Percentiles rank a stretch among this genome's conserved stretches.
phyloP scores from a whole-genome alignment of 2,113 vertebrate species.

The Siniperca knerii region DNA sequence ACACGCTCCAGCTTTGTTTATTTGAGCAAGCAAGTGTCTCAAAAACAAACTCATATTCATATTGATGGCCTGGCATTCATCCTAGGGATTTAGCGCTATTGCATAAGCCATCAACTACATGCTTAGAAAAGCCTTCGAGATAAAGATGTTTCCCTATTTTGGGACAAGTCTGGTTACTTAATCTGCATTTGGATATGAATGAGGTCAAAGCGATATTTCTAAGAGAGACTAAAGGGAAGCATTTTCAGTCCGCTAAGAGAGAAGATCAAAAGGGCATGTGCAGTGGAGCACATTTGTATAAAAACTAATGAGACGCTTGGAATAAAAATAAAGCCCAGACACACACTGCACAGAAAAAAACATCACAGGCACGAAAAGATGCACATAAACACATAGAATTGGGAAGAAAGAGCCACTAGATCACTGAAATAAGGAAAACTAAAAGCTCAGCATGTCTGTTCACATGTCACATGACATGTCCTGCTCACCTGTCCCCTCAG shows the following conservation, averaged over 20 bases:
- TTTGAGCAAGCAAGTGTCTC: constrained; percentile 10
- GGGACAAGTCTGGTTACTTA: constrained; percentile 21
- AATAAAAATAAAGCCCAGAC: constrained; percentile 20
- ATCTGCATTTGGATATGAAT: constrained; percentile 48
- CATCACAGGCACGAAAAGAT: background rate
- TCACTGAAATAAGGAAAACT: background rate
- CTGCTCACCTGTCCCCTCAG: background rate
- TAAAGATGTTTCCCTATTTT: constrained; percentile 36
- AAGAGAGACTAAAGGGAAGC: constrained; percentile 27
- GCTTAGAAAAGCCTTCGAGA: constrained; percentile 35
- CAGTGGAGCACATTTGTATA: constrained; percentile 19
- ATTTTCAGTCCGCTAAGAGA: constrained; percentile 20
- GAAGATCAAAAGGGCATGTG: constrained; percentile 39
- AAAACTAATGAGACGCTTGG: constrained; percentile 9
- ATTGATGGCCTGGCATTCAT: constrained; percentile 33
- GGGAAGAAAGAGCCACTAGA: background rate
- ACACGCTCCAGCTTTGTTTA: background rate
- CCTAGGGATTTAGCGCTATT: constrained; percentile 27
- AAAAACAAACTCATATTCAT: constrained; percentile 42
- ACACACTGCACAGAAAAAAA: background rate
- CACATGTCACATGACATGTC: background rate
- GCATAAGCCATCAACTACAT: constrained; percentile 36
- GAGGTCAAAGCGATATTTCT: constrained; percentile 42
- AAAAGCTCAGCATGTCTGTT: constrained; percentile 14
- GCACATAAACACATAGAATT: background rate